These are phyloP conservation scores for Latheticus oryzae DNA, from an alignment of 2,888 invertebrate species.

Conservation along the genomic window DNA sequence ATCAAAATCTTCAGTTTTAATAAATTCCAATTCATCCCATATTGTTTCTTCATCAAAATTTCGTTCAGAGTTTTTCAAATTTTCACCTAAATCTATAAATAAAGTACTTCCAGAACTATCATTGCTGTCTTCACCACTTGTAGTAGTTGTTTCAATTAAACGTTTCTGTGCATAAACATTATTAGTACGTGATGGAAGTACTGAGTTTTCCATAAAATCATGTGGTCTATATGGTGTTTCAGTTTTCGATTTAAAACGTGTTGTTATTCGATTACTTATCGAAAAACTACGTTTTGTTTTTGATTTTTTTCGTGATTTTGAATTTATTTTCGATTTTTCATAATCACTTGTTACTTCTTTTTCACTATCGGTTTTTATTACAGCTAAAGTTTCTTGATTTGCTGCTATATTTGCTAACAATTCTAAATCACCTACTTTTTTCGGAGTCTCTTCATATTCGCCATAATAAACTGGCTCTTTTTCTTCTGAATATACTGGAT, in stretches of 20 bases:
- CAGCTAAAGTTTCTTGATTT: constrained; percentile 13
- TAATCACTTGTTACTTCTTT: constrained; percentile 5
- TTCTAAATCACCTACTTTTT: constrained; percentile 19
- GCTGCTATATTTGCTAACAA: constrained; percentile 14
- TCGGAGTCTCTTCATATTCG: constrained; percentile 6
- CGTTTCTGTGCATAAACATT: constrained; percentile 35
- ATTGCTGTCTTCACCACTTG: constrained; percentile 47
- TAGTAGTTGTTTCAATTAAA: constrained; percentile 25
- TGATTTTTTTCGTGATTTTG: constrained; percentile 7
- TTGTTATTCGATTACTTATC: background rate
- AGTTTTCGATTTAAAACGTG: constrained; percentile 6
- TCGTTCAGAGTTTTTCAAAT: background rate
- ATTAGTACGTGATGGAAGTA: constrained; percentile 37
- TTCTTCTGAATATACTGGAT: background rate
- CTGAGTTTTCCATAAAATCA: constrained; percentile 43
- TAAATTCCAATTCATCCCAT: constrained; percentile 39
- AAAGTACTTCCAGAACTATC: constrained; percentile 44
- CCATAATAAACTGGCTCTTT: constrained; percentile 1
- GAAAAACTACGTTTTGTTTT: constrained; percentile 1
- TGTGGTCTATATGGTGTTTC: constrained; percentile 36
- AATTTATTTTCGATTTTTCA: constrained; percentile 1
- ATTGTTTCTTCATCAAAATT: constrained; percentile 44
- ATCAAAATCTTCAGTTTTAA: constrained; percentile 28
- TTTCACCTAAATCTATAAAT: constrained; percentile 37
- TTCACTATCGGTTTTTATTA: constrained; percentile 18